Evolutionary conservation across 2,888 invertebrate species (phyloP).

Genomic region (Pristionchus maxplancki): DNA sequence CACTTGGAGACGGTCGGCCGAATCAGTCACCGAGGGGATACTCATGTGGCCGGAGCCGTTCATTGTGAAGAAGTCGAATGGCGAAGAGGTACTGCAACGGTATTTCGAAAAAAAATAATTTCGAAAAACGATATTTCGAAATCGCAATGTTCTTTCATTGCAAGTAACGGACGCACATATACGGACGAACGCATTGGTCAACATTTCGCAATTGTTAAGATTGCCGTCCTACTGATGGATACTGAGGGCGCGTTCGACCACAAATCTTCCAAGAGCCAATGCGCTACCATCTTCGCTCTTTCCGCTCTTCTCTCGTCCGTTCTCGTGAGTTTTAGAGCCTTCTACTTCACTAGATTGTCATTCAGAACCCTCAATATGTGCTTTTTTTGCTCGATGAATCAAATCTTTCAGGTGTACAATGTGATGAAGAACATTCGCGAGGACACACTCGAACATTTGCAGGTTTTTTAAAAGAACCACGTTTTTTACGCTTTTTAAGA

Average conservation of each 20-base stretch:
- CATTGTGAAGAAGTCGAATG: not conserved
- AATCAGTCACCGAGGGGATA: not conserved
- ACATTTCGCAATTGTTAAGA: not conserved
- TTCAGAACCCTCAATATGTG: too few species aligned
- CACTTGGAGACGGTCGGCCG: not conserved
- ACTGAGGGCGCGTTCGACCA: not conserved
- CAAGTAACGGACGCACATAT: too few species aligned
- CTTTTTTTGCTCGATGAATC: not conserved
- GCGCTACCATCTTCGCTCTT: not conserved
- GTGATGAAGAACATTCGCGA: conserved; percentile 11
- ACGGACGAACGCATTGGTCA: not conserved
- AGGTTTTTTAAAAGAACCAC: too few species aligned
- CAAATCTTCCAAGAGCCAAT: not conserved
- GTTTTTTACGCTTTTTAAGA: too few species aligned
- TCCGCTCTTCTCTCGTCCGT: conserved; percentile 20
- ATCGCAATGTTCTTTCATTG: too few species aligned
- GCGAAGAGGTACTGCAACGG: not conserved
- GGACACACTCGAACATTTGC: not conserved
- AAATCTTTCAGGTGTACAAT: not conserved
- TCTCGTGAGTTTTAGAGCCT: not conserved
- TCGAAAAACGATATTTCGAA: too few species aligned
- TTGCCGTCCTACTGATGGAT: not conserved
- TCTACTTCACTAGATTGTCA: not conserved
- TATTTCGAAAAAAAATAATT: too few species aligned
- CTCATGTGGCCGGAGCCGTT: conserved; percentile 36